Evolutionary conservation across 2,888 invertebrate genomes (phyloP).

Genomic region (Raillietiella orientalis): DNA sequence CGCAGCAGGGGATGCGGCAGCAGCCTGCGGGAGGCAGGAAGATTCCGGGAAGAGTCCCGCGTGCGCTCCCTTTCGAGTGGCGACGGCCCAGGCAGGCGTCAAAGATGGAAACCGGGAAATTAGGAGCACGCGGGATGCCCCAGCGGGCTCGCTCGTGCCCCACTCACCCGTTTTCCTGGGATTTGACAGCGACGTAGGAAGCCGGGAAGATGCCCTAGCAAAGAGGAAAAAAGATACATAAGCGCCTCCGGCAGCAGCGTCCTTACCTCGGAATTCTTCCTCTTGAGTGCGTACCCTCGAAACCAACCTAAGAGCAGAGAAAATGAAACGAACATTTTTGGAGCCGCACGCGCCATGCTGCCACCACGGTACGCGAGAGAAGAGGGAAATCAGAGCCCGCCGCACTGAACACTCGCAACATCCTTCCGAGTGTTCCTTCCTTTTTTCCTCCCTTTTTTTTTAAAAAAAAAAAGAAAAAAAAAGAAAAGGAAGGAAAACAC

Average conservation of each 20-base stretch:
- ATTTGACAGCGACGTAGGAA: conserved; percentile 37
- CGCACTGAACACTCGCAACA: too few relatives aligned
- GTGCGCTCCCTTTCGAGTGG: too few relatives aligned
- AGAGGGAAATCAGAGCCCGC: too few relatives aligned
- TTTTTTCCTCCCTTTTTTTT: background rate
- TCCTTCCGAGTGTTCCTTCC: too few relatives aligned
- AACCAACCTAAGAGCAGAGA: conserved; percentile 30
- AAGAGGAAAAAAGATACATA: conserved; percentile 5
- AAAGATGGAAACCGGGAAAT: too few relatives aligned
- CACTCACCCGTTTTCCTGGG: conserved; percentile 54
- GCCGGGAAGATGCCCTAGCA: conserved; percentile 43
- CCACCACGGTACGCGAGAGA: background rate
- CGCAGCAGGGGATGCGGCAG: too few relatives aligned
- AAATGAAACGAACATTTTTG: background rate
- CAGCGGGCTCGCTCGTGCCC: conserved; percentile 10
- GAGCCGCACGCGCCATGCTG: background rate
- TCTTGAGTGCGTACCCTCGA: conserved; percentile 48
- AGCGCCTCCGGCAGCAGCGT: background rate
- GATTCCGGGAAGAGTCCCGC: too few relatives aligned
- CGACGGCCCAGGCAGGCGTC: too few relatives aligned
- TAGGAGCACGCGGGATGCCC: background rate
- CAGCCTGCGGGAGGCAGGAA: too few relatives aligned
- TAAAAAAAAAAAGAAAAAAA: conserved; percentile 1
- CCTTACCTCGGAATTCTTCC: conserved; percentile 21
- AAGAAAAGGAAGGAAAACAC: conserved; percentile 10